Evolutionary conservation across 92 coral and sea anemone species (phyloP), one percentile per base, ranked within the genome.

Genomic region (Bergia sp.): DNA sequence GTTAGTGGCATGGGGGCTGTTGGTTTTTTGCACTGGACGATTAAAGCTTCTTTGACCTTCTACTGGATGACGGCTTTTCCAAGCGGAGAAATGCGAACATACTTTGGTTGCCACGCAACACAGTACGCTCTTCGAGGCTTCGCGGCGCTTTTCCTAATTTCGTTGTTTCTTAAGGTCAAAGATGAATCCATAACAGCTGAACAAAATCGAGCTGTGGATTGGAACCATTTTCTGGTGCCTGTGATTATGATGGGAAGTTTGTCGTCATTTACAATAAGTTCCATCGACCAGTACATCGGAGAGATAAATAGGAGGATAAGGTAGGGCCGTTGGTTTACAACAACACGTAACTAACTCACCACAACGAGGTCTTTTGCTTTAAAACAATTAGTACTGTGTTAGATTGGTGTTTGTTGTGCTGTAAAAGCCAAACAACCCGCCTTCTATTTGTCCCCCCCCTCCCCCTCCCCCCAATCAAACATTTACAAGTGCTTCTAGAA

Each of bases 1-100:
- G 76, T 72, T 7, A 72, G 76, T 37, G 76, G 76, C 42, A 72
- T 72, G 76, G 76, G 76, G 39, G 76, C 76, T 37, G 39, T 72
- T 72, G 76, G 76, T 7, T 72, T 72, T 72, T 12, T 72, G 12
- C 39, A 72, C 37, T 72, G 76, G 76, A 72, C 40, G 41, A 36
- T 72, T 16, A 72, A 72, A 37, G 76, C 76, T 5, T 8, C 76
- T 15, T 21, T 72, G 3, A 72, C 40, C 16, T 36, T 72, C 76
- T 72, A 72, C 37, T 72, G 76, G 76, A 72, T 72, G 16, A 29
- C 76, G 12, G 42, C 76, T 72, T 39, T 72, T 37, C 7, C 76
- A 15, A 39, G 10, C 4, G 42, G 42, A 7, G 41, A 72, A 10
- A 36, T n/a, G 39, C 39, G 20, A 72, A 36, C 41, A 3, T 72